phyloP scores from a whole-genome alignment of 1,140 invertebrate species.

The Tenebrio molitor region DNA sequence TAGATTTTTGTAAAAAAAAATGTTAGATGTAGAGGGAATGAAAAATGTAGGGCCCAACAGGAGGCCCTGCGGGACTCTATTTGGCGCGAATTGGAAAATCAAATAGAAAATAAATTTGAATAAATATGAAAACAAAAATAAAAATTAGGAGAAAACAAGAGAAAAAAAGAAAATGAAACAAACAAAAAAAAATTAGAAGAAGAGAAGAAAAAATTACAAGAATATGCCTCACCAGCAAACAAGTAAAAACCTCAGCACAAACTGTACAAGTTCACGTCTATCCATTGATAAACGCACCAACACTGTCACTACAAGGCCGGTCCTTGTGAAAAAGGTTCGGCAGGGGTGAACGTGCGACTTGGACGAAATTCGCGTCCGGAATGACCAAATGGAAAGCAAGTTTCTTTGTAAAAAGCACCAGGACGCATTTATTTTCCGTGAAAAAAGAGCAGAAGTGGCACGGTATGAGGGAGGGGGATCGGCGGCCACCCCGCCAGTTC shows the following conservation, averaged over 20 bases:
- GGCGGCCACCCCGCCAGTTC: slow-evolving; percentile 41
- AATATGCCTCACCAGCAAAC: slow-evolving; percentile 45
- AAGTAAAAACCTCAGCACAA: slow-evolving; percentile 51
- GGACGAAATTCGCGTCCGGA: slow-evolving; percentile 26
- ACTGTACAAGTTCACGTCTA: slow-evolving; percentile 48
- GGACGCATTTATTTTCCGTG: slow-evolving; percentile 20
- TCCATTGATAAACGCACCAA: slow-evolving; percentile 48
- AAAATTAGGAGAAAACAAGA: too few relatives aligned
- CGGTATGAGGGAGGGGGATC: slow-evolving; percentile 42
- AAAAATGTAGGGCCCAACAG: too few relatives aligned
- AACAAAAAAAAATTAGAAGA: background rate
- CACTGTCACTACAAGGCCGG: slow-evolving; percentile 3
- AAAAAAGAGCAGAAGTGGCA: slow-evolving; percentile 54
- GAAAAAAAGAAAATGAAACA: too few relatives aligned
- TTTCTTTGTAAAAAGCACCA: slow-evolving; percentile 53
- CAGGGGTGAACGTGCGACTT: slow-evolving; percentile 19
- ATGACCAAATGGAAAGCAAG: slow-evolving; percentile 56
- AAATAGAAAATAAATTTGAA: too few relatives aligned
- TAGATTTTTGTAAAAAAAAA: too few relatives aligned
- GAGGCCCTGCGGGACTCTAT: too few relatives aligned
- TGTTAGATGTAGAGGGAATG: too few relatives aligned
- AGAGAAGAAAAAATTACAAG: background rate
- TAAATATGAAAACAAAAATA: too few relatives aligned
- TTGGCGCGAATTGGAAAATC: too few relatives aligned
- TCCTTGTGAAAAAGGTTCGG: background rate